phyloP scores from a whole-genome alignment of 2,888 invertebrate genomes.

The Microplitis deprimator region DNA sequence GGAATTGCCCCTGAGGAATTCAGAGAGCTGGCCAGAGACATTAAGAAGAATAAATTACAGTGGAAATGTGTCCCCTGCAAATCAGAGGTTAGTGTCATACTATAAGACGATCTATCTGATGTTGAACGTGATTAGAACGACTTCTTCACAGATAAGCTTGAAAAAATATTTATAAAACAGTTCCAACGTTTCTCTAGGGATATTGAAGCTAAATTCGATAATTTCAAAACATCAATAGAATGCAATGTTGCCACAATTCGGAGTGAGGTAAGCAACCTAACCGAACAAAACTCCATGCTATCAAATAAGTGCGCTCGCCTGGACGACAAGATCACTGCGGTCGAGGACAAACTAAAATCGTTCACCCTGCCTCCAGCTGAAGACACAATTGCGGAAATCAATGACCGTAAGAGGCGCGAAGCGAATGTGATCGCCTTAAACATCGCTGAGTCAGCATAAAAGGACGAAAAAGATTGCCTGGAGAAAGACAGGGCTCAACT shows the following conservation, averaged over 20 bases:
- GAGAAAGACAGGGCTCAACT: not conserved
- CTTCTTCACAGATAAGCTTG: not conserved
- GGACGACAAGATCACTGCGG: not conserved
- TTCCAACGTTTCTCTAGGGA: not conserved
- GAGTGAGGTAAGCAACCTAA: not conserved
- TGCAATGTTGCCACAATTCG: no score
- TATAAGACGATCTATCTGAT: not conserved
- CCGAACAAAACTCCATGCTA: not conserved
- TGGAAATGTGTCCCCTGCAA: not conserved
- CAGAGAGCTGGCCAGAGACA: not conserved
- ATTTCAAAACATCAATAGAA: not conserved
- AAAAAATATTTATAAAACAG: not conserved
- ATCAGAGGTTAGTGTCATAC: constrained; percentile 8
- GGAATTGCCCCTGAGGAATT: not conserved
- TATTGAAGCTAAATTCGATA: not conserved
- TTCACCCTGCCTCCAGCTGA: not conserved
- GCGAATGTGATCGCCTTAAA: not conserved
- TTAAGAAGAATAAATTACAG: not conserved
- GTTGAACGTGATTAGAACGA: not conserved
- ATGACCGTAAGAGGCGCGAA: not conserved
- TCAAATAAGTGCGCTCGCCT: not conserved
- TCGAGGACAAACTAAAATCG: constrained; percentile 2
- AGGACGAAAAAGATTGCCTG: not conserved
- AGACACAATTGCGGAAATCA: constrained; percentile 1
- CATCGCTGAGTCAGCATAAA: not conserved